These are phyloP conservation scores for Euplagia quadripunctaria DNA, from an alignment of 2,888 invertebrate genomes.

Conservation along the genomic window DNA sequence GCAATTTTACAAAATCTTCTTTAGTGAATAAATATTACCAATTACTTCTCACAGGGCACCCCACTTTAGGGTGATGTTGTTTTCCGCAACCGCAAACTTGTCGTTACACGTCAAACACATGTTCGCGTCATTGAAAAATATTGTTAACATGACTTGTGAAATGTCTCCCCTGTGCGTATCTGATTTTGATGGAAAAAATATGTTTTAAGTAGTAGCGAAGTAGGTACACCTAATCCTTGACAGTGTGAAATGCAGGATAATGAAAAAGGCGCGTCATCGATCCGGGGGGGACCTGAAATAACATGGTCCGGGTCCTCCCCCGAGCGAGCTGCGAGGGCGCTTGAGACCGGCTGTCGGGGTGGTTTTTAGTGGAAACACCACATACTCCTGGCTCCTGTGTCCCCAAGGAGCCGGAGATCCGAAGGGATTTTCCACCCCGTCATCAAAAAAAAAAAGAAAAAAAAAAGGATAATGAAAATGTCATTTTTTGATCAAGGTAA, in stretches of 20 bases:
- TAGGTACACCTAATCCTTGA: neutral
- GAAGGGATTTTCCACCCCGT: no score
- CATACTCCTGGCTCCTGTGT: no score
- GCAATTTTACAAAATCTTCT: neutral
- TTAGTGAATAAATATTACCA: neutral
- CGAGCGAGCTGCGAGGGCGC: no score
- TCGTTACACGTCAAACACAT: constrained; percentile 50
- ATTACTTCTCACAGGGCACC: constrained; percentile 2
- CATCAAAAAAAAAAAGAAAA: no score
- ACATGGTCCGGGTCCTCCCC: no score
- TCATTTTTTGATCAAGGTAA: neutral
- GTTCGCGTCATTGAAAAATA: constrained; percentile 57
- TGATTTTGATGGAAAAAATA: constrained; percentile 16
- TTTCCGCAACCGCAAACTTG: constrained; percentile 42
- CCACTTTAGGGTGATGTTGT: constrained; percentile 18
- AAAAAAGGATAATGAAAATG: neutral
- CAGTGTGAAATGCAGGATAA: neutral
- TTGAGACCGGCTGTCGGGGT: no score
- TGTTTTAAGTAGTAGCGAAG: neutral
- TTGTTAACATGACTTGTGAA: constrained; percentile 44
- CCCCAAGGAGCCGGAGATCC: no score
- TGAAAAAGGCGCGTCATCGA: no score
- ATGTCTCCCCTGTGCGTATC: constrained; percentile 9
- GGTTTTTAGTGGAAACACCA: no score
- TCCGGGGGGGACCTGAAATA: no score